Conservation (phyloP, 2,888 invertebrate species). For the Punctoribates punctum region DNA sequence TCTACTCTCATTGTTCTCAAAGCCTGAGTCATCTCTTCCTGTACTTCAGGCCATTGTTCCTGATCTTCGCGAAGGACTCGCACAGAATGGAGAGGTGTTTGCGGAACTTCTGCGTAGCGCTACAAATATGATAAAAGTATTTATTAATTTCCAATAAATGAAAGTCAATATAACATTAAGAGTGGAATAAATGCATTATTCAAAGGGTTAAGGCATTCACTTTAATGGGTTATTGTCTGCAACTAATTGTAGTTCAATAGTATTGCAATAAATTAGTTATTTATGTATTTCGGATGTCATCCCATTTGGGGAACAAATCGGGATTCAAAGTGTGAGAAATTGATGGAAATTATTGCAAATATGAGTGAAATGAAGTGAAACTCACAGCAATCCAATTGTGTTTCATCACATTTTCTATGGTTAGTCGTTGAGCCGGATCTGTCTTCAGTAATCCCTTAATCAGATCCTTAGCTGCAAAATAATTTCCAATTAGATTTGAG, state of each 20-base stretch:
- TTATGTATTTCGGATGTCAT: neutral
- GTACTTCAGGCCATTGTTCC: slow-evolving; percentile 93
- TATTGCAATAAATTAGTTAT: neutral
- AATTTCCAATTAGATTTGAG: neutral
- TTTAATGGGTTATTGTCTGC: neutral
- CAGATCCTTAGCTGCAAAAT: slow-evolving; percentile 73
- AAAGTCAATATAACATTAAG: too few species aligned
- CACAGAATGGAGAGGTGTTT: slow-evolving; percentile 88
- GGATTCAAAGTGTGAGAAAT: too few species aligned
- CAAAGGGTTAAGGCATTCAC: neutral
- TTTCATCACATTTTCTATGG: slow-evolving; percentile 82
- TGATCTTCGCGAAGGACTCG: slow-evolving; percentile 82
- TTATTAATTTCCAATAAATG: too few species aligned
- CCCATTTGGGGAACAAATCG: too few species aligned
- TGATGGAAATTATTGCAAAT: too few species aligned
- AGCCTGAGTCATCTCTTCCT: slow-evolving; percentile 98
- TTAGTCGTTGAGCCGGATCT: slow-evolving; percentile 81
- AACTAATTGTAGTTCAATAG: neutral
- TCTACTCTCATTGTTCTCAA: slow-evolving; percentile 97
- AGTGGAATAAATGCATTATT: too few species aligned
- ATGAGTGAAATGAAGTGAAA: slow-evolving; percentile 45
- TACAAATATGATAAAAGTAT: slow-evolving; percentile 49
- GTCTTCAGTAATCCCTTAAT: slow-evolving; percentile 91
- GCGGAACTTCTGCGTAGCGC: slow-evolving; percentile 81
- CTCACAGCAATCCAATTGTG: slow-evolving; percentile 81